These are phyloP conservation scores for Morone saxatilis DNA, from an alignment of 2,113 vertebrate species.

Conservation along the genomic window DNA sequence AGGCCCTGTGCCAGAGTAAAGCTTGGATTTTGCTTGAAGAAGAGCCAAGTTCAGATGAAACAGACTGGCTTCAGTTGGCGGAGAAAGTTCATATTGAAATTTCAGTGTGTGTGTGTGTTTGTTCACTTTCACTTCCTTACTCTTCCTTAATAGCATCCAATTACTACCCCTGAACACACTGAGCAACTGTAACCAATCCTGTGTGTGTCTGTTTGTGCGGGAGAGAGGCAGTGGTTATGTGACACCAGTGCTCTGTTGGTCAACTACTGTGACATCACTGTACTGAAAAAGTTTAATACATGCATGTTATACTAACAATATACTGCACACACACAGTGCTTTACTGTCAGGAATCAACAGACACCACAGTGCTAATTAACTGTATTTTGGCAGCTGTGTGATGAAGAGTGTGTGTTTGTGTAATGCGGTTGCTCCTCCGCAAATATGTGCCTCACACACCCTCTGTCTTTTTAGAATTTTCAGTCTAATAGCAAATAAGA, in stretches of 20 bases:
- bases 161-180: slow-evolving; percentile 14
- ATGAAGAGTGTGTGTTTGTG: background rate
- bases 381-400: slow-evolving; percentile 32
- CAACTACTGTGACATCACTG: background rate
- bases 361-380: slow-evolving; percentile 47
- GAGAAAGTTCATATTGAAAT: slow-evolving; percentile 10
- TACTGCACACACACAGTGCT: background rate
- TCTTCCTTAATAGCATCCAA: slow-evolving; percentile 13
- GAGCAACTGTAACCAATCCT: slow-evolving; percentile 11
- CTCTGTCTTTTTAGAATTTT: slow-evolving; percentile 11
- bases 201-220: background rate
- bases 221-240: background rate
- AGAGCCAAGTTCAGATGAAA: slow-evolving; percentile 31
- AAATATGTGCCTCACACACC: background rate
- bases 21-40: slow-evolving; percentile 6
- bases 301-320: slow-evolving; percentile 8
- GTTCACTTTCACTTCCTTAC: slow-evolving; percentile 5
- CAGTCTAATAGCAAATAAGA: slow-evolving; percentile 2
- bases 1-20: background rate
- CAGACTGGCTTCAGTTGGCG: background rate
- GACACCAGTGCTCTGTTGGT: background rate
- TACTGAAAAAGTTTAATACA: background rate
- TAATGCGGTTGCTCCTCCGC: background rate
- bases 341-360: slow-evolving; percentile 22
- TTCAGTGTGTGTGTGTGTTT: background rate